Evolutionary conservation across 2,888 invertebrate genomes (phyloP).

Genomic region (Phania funesta): DNA sequence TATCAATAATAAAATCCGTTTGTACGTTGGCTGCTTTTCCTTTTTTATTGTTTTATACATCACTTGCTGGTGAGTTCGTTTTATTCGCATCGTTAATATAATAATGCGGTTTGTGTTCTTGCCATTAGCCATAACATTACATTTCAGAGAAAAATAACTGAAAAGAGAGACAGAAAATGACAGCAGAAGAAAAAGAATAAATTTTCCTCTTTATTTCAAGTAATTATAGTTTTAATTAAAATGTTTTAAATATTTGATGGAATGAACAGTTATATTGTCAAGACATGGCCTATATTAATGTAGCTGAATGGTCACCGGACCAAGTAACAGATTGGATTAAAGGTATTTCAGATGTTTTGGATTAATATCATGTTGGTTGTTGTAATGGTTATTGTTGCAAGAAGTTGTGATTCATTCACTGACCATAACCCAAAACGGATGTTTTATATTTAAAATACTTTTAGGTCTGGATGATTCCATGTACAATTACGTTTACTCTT

Average conservation of each 20-base stretch:
- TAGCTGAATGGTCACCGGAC: slow-evolving; percentile 93
- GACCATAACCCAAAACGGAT: slow-evolving; percentile 37
- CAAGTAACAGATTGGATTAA: slow-evolving; percentile 95
- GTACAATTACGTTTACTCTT: slow-evolving; percentile 89
- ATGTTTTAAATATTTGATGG: slow-evolving; percentile 13
- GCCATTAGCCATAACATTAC: not conserved
- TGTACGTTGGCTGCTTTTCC: no score
- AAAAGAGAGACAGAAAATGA: slow-evolving; percentile 37
- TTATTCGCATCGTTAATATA: no score
- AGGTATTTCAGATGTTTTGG: slow-evolving; percentile 82
- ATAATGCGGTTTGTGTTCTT: not conserved
- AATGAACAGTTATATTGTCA: slow-evolving; percentile 1
- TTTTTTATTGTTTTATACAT: no score
- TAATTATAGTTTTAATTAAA: slow-evolving; percentile 11
- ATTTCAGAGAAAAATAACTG: not conserved
- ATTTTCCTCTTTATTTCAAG: slow-evolving; percentile 28
- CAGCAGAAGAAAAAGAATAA: slow-evolving; percentile 44
- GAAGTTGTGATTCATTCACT: slow-evolving; percentile 37
- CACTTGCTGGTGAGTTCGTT: no score
- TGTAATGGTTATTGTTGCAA: not conserved
- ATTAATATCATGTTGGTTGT: not conserved
- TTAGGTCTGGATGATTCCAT: slow-evolving; percentile 82
- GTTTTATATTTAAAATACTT: slow-evolving; percentile 37
- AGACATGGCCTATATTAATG: slow-evolving; percentile 90
- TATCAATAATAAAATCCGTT: no score